Conservation (phyloP, 2,113 vertebrate genomes). For the Anser cygnoides region DNA sequence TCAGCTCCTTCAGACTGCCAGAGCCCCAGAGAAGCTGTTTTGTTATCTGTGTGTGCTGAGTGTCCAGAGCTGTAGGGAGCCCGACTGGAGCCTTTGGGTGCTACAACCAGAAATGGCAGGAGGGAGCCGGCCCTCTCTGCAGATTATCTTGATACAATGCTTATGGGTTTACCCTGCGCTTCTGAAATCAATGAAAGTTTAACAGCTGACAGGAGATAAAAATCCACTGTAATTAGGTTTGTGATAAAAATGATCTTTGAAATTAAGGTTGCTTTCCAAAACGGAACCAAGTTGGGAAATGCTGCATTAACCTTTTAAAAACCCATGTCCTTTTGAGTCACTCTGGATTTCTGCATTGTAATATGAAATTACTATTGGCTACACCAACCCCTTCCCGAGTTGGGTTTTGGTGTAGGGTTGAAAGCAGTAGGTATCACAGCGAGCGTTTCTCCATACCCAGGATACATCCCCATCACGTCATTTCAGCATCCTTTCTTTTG, state of each 20-base stretch:
- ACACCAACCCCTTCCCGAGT: rapidly evolving
- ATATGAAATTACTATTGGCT: rapidly evolving
- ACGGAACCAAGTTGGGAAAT: not conserved
- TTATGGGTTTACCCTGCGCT: not conserved
- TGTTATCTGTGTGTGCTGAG: not conserved
- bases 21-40: not conserved
- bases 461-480: not conserved
- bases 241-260: constrained; percentile 10
- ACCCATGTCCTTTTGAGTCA: not conserved
- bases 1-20: not conserved
- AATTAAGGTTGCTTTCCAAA: not conserved
- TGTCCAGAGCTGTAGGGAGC: not conserved
- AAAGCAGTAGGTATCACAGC: not conserved
- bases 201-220: constrained; percentile 16
- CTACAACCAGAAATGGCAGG: not conserved
- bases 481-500: not conserved
- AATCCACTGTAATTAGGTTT: not conserved
- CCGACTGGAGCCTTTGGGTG: not conserved
- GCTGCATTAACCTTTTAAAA: not conserved
- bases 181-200: not conserved
- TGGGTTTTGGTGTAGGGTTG: not conserved
- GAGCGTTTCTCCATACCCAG: not conserved
- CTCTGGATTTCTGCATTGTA: not conserved
- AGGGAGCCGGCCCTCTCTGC: not conserved
- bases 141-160: not conserved